phyloP scores from a whole-genome alignment of 2,113 vertebrate genomes.

The Xiphophorus hellerii region DNA sequence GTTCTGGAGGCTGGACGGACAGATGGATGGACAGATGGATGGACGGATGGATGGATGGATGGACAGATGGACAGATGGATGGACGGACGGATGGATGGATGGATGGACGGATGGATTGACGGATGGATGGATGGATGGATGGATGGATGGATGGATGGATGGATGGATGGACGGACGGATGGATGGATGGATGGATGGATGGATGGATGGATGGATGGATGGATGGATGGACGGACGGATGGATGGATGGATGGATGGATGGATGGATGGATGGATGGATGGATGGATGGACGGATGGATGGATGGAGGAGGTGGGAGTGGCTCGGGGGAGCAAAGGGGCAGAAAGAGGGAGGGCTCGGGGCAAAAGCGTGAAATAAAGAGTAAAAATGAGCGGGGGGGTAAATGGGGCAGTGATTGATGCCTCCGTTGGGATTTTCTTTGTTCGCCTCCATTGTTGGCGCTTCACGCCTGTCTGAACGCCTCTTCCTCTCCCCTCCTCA shows the following conservation, averaged over 20 bases:
- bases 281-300: slow-evolving; percentile 47
- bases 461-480: slow-evolving; percentile 69
- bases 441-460: slow-evolving; percentile 67
- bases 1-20: slow-evolving; percentile 9
- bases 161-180: background rate
- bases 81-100: too few relatives aligned
- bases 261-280: too few relatives aligned
- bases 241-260: slow-evolving; percentile 42
- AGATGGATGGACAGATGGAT: slow-evolving; percentile 53
- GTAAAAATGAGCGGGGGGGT: slow-evolving; percentile 33
- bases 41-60: slow-evolving; percentile 39
- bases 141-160: too few relatives aligned
- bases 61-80: too few relatives aligned
- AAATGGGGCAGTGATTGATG: slow-evolving; percentile 65
- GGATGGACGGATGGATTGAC: slow-evolving; percentile 4
- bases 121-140: slow-evolving; percentile 26
- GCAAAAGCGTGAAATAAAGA: slow-evolving; percentile 48
- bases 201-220: too few relatives aligned
- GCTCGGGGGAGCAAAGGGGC: slow-evolving; percentile 28
- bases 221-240: slow-evolving; percentile 13
- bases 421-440: slow-evolving; percentile 66
- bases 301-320: slow-evolving; percentile 58
- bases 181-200: slow-evolving; percentile 25
- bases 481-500: slow-evolving; percentile 41
- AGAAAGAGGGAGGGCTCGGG: slow-evolving; percentile 8